Base-by-base conservation (phyloP, 2,888 invertebrate genomes). In the Apamea anceps region DNA sequence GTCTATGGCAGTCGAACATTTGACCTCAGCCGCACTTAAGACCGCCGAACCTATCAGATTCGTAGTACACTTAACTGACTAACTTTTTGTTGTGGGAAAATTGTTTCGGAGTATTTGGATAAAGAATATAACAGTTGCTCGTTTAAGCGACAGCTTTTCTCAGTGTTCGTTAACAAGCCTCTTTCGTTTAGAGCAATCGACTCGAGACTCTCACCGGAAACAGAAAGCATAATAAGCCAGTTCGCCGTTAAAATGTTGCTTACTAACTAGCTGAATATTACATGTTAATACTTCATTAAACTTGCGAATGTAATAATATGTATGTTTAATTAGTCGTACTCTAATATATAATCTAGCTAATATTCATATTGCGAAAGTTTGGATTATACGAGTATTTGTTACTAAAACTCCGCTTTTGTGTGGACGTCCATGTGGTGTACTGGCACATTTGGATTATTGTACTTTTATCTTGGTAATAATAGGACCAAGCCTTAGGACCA, bases 121-220 rank as follows among this genome's bases (percentile, higher is more conserved):
- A 85, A 87, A 85, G 81, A 89, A 90, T 86, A 82, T 90, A 90
- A 89, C 84, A 82, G 83, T 85, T 84, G 72, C 85, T 91, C 88
- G 86, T 90, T 91, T 88, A 87, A 84, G 68, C 76, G 87, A 85
- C 88, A 84, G 87, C 81, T 81, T 84, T 88, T 89, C 87, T 88
- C 79, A 81, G 84, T 88, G 90, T 91, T 87, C 86, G 89, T 88
- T 88, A 89, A 92, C 90, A 90, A 90, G 87, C 88, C 90, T 89
- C 85, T 81, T 76, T 83, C 88, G 89, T 85, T 91, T 90, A 92
- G 91, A 89, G 92, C 92, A 88, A 91, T 94, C 88, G 89, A 92
- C 86, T 91, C 90, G 84, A 93, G 93, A 91, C 90, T 91, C 90
- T 92, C 86, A 90, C 79, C 86, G 80, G 84, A 86, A 88, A 85